A percentile compares a stretch with the other conserved stretches of the same genome.
These are phyloP conservation scores for Apogon talboti DNA, from an alignment of 2,797 vertebrate genomes.

Conservation along the genomic window DNA sequence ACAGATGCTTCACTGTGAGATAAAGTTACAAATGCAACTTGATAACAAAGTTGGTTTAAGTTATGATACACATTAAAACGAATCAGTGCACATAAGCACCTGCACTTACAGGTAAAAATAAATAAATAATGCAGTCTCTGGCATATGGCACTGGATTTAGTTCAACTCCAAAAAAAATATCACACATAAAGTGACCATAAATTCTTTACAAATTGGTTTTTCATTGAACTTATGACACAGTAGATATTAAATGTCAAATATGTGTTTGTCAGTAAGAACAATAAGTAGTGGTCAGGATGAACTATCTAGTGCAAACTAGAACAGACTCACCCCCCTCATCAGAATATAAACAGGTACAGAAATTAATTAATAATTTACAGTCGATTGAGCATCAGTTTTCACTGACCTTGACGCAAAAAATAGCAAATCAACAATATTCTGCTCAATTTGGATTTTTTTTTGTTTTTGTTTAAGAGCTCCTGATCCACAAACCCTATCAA, in stretches of 20 bases:
- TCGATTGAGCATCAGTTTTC: slow-evolving; percentile 18
- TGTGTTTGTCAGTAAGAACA: slow-evolving; percentile 5
- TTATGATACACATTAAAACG: slow-evolving; percentile 12
- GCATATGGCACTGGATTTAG: not conserved
- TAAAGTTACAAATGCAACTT: slow-evolving; percentile 56
- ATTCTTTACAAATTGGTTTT: slow-evolving; percentile 20
- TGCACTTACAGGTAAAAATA: slow-evolving; percentile 1
- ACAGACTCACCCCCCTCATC: slow-evolving; percentile 17
- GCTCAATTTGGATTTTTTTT: slow-evolving; percentile 18
- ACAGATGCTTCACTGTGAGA: slow-evolving; percentile 67
- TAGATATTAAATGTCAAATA: slow-evolving; percentile 25
- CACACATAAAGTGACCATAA: slow-evolving; percentile 6
- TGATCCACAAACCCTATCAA: too few relatives aligned
- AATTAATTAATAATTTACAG: slow-evolving; percentile 41
- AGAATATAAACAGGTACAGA: slow-evolving; percentile 22
- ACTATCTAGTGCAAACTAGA: slow-evolving; percentile 8
- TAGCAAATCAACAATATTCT: slow-evolving; percentile 12
- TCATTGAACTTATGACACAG: slow-evolving; percentile 8
- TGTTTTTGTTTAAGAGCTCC: too few relatives aligned
- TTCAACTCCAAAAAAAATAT: not conserved
- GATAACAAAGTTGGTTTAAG: slow-evolving; percentile 23
- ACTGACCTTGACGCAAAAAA: slow-evolving; percentile 39
- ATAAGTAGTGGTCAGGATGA: slow-evolving; percentile 1
- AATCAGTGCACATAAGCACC: slow-evolving; percentile 13
- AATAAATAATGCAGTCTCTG: slow-evolving; percentile 3